Evolutionary conservation across 2,888 invertebrate genomes (phyloP), one percentile per base, ranked within the genome.

Genomic region (Tipula vernalis): DNA sequence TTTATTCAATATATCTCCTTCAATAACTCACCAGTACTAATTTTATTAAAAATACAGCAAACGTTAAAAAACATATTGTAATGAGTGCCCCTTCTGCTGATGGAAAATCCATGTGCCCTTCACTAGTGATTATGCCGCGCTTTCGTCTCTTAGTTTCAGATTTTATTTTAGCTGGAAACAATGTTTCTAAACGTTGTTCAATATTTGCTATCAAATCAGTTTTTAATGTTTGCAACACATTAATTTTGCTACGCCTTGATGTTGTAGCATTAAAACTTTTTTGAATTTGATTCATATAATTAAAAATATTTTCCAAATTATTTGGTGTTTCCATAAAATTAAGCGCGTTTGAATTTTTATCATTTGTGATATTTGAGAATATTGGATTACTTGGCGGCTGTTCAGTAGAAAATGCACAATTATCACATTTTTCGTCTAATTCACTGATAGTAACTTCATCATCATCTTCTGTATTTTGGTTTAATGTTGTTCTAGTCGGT

Each of bases 41-140:
- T 92, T 96, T 96, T 86, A 97, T 95, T 87, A 97, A 93, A 90
- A 96, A 97, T 5, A 96, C 96, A 0, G 96, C 96, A 91, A 97
- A 96, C 0, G 96, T 96, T 10, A 97, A 92, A 90, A 97, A 96
- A 36, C 96, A 96, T 88, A 97, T 96, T 51, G 96, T 95, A 94
- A 97, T 95, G 86, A 97, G 92, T 0, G 97, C 95, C 85, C 96
- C 95, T 91, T 96, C 96, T 4, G 95, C 93, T 0, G 96, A 96
- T 12, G 96, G 96, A 90, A 96, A 96, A 88, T 95, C 95, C 89
- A 96, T 92, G 88, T 93, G 93, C 0, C 94, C 93, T 10, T 94
- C 93, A 36, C 91, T 91, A 47, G 91, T 87, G 86, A 91, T 87
- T 86, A 87, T 51, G 51, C 90, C 90, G 84, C 89, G 90, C 83